Evolutionary conservation across 2,888 invertebrate species (phyloP).

Genomic region (Amphimallon solstitiale): DNA sequence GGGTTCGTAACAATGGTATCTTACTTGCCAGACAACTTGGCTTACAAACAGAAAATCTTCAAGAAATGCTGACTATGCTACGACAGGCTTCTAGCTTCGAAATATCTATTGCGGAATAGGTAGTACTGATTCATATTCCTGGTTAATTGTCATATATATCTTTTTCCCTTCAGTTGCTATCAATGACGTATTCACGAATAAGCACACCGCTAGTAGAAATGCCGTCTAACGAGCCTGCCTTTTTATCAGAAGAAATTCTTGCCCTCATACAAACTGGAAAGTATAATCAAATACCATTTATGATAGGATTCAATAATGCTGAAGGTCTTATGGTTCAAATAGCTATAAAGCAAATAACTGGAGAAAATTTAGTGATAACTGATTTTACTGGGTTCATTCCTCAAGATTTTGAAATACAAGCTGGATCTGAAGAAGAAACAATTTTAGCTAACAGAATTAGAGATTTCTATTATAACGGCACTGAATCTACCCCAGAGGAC

Average conservation of each 20-base stretch:
- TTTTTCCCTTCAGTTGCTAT: background rate
- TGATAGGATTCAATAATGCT: slow-evolving; percentile 42
- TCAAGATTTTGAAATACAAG: slow-evolving; percentile 32
- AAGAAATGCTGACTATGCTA: background rate
- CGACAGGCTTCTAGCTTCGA: background rate
- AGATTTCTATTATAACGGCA: slow-evolving; percentile 35
- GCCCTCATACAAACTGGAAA: slow-evolving; percentile 38
- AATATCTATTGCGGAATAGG: background rate
- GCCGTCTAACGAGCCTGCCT: slow-evolving; percentile 40
- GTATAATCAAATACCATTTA: slow-evolving; percentile 40
- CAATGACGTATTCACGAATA: background rate
- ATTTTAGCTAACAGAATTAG: slow-evolving; percentile 23
- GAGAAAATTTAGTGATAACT: slow-evolving; percentile 16
- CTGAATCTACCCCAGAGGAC: slow-evolving; percentile 27
- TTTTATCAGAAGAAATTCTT: slow-evolving; percentile 34
- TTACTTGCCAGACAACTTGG: slow-evolving; percentile 37
- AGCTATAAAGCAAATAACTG: slow-evolving; percentile 12
- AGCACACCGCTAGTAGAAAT: slow-evolving; percentile 38
- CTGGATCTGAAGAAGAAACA: slow-evolving; percentile 26
- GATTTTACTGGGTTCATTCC: slow-evolving; percentile 40
- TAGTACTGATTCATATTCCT: too few relatives aligned
- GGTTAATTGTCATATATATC: too few relatives aligned
- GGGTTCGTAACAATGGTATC: slow-evolving; percentile 37
- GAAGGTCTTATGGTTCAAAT: slow-evolving; percentile 41
- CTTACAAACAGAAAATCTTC: slow-evolving; percentile 17